Percentiles rank a stretch among this genome's conserved stretches.
Evolutionary conservation across 2,888 invertebrate genomes (phyloP).

Genomic region (Colostygia pectinataria): DNA sequence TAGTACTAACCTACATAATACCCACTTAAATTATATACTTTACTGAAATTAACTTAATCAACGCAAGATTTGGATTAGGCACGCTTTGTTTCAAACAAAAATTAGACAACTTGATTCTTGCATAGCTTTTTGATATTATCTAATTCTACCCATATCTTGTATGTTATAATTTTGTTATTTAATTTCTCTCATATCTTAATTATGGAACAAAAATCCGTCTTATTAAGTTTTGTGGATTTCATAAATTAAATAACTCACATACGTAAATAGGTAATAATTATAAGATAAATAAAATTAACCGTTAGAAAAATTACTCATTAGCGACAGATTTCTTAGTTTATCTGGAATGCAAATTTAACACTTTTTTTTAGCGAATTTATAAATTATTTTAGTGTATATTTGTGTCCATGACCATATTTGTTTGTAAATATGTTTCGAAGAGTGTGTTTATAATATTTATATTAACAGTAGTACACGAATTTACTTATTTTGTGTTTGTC

Average conservation of each 20-base stretch:
- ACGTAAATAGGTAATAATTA: constrained; percentile 77
- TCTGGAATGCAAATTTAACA: constrained; percentile 67
- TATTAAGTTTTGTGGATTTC: constrained; percentile 70
- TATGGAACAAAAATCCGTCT: constrained; percentile 73
- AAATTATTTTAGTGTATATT: constrained; percentile 63
- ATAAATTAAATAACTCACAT: constrained; percentile 68
- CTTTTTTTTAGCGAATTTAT: constrained; percentile 76
- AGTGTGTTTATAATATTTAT: constrained; percentile 54
- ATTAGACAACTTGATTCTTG: constrained; percentile 57
- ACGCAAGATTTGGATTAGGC: constrained; percentile 66
- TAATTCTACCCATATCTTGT: constrained; percentile 37
- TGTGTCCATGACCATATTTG: constrained; percentile 53
- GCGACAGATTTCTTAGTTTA: constrained; percentile 69
- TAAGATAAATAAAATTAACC: constrained; percentile 71
- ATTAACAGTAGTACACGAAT: constrained; percentile 55
- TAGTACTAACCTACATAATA: constrained; percentile 77
- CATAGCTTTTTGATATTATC: constrained; percentile 70
- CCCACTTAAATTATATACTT: constrained; percentile 77
- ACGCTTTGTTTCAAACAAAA: constrained; percentile 60
- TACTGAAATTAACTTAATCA: constrained; percentile 73
- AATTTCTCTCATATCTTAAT: constrained; percentile 38
- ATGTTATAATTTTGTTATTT: constrained; percentile 34
- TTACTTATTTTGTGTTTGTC: constrained; percentile 52
- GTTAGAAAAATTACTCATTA: constrained; percentile 70
- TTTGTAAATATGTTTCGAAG: constrained; percentile 77